A percentile compares a stretch with the other conserved stretches of the same genome.
Evolutionary conservation across 2,888 invertebrate species (phyloP).

Genomic region (Netelia fuscicornis): DNA sequence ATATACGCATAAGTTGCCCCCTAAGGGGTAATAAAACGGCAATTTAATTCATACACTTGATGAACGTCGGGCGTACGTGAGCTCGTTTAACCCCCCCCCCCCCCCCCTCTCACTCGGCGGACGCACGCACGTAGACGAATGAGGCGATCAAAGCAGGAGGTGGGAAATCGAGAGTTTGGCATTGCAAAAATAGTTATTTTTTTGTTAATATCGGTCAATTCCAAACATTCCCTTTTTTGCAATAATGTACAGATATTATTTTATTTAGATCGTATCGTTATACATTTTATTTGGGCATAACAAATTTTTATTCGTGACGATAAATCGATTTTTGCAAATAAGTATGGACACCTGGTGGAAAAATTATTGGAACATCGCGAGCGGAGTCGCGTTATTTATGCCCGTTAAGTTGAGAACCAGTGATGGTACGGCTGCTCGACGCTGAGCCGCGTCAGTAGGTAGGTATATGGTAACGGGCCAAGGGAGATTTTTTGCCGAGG

Average conservation of each 20-base stretch:
- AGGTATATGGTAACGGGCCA: conserved; percentile 75
- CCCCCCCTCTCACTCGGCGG: background rate
- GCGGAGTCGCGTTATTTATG: background rate
- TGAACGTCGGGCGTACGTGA: conserved; percentile 77
- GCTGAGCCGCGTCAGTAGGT: conserved; percentile 78
- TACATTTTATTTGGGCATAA: background rate
- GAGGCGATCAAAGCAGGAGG: background rate
- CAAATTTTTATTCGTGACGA: background rate
- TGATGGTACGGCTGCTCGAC: conserved; percentile 80
- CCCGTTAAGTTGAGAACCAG: conserved; percentile 79
- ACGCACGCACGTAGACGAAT: background rate
- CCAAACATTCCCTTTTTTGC: no score
- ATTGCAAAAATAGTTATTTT: conserved; percentile 74
- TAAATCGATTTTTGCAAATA: background rate
- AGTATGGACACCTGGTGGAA: background rate
- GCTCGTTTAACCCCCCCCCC: conserved; percentile 41
- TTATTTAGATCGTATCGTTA: background rate
- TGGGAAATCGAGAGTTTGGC: conserved; percentile 69
- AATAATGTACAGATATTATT: no score
- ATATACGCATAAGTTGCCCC: conserved; percentile 71
- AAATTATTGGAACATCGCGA: background rate
- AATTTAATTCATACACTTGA: conserved; percentile 85
- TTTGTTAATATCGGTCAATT: conserved; percentile 37
- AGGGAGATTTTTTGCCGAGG: conserved; percentile 76
- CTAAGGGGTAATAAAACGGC: conserved; percentile 83